Evolutionary conservation across 1,140 invertebrate species (phyloP), one percentile per base, ranked within the genome.

Genomic region (Scaptodrosophila lebanonensis): DNA sequence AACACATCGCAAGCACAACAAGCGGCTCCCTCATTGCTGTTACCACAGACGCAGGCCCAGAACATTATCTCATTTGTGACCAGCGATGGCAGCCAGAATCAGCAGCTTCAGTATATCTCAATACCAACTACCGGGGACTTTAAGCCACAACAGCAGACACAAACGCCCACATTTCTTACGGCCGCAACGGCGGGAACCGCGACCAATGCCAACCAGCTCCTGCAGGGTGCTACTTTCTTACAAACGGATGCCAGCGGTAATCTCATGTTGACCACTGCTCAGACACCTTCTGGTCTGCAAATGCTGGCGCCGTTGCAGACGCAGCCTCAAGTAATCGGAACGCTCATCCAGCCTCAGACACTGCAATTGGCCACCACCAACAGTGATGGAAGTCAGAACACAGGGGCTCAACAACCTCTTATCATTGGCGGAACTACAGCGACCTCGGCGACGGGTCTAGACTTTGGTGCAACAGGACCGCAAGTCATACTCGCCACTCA

Each of bases 401-500:
- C 92, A 75, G 89, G 91, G 0, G 32, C 9, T 3, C 83, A 85
- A 15, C 83, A 85, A 27, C 70, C 70, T 1, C 25, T 85, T 0
- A 85, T 85, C 1, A 40, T 85, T 11, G 67, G 83, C 5, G 61
- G 72, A 3, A 38, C 53, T 0, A 9, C 44, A 0, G 66, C 53
- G 0, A 51, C 47, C 0, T 52, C 45, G 0, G 11, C 53, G 4
- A 75, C 66, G 0, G 83, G 83, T 0, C 18, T 94, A 33, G 93
- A 94, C 79, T 91, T 93, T 88, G 91, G 92, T 9, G 90, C 91
- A 1, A 89, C 90, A 2, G 89, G 92, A 73, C 91, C 91, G 0
- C 91, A 91, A 30, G 92, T 93, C 88, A 91, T 92, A 62, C 87
- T 93, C 25, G 88, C 89, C 16, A 92, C 90, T 15, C 93, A 93